These are phyloP conservation scores for Taenioides sp. DNA, from an alignment of 2,797 vertebrate genomes.

Conservation along the genomic window DNA sequence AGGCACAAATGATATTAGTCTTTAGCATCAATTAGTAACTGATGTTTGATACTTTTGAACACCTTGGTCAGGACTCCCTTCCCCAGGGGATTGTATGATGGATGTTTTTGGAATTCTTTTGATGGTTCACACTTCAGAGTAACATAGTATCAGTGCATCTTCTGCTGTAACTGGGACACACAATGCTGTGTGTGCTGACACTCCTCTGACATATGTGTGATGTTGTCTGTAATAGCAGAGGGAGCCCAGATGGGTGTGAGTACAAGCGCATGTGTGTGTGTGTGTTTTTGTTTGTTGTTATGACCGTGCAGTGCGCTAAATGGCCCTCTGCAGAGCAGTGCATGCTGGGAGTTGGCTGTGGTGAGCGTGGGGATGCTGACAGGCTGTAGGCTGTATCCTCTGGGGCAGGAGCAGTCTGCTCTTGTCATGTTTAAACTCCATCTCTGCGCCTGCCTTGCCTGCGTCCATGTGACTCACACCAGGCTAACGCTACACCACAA, in stretches of 20 bases:
- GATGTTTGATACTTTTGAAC: too few relatives aligned
- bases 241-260: slow-evolving; percentile 45
- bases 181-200: background rate
- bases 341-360: slow-evolving; percentile 62
- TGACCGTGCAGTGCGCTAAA: slow-evolving; percentile 37
- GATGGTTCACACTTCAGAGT: background rate
- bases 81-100: too few relatives aligned
- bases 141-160: background rate
- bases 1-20: too few relatives aligned
- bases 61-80: too few relatives aligned
- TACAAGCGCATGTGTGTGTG: slow-evolving; percentile 25
- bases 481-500: background rate
- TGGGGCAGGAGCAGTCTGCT: slow-evolving; percentile 3
- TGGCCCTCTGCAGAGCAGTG: slow-evolving; percentile 49
- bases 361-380: slow-evolving; percentile 39
- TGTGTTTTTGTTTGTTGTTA: slow-evolving; percentile 33
- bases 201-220: background rate
- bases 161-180: background rate
- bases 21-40: too few relatives aligned
- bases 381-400: slow-evolving; percentile 23
- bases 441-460: slow-evolving; percentile 8
- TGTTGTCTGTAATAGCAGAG: background rate
- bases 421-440: slow-evolving; percentile 21
- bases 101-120: too few relatives aligned
- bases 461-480: background rate